Evolutionary conservation across 2,888 invertebrate species (phyloP).

Genomic region (Protonemura montana): DNA sequence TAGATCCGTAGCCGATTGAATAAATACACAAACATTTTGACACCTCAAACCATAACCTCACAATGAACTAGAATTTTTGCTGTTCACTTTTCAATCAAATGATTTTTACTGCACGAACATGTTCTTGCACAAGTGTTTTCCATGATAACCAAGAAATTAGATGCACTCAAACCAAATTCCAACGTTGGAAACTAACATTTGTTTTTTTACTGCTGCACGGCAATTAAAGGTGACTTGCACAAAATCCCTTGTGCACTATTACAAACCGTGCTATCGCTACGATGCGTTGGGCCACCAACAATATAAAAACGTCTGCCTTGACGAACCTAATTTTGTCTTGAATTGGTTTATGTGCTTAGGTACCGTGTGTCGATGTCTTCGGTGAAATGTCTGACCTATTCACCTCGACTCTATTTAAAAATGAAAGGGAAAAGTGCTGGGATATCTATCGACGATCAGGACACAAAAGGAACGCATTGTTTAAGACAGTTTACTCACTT

Average conservation of each 20-base stretch:
- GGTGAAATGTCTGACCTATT: neutral
- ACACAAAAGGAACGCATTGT: neutral
- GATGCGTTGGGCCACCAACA: too few relatives aligned
- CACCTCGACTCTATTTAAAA: neutral
- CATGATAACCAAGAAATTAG: neutral
- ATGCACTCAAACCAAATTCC: neutral
- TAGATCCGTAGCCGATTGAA: too few relatives aligned
- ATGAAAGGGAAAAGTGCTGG: neutral
- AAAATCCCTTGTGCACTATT: too few relatives aligned
- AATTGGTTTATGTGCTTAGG: too few relatives aligned
- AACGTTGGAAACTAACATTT: neutral
- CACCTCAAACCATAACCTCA: neutral
- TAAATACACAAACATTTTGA: too few relatives aligned
- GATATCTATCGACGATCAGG: neutral
- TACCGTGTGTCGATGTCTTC: neutral
- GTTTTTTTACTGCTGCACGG: neutral
- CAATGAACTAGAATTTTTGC: neutral
- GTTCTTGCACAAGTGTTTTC: neutral
- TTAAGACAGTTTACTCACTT: neutral
- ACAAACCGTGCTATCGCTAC: too few relatives aligned
- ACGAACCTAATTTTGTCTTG: too few relatives aligned
- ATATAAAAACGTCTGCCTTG: too few relatives aligned
- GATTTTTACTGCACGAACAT: neutral
- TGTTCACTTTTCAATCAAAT: neutral
- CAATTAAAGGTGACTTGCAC: neutral